Percentiles rank a stretch among this genome's conserved stretches.
phyloP scores from a whole-genome alignment of 2,888 invertebrate genomes.

The Apodemia mormo region DNA sequence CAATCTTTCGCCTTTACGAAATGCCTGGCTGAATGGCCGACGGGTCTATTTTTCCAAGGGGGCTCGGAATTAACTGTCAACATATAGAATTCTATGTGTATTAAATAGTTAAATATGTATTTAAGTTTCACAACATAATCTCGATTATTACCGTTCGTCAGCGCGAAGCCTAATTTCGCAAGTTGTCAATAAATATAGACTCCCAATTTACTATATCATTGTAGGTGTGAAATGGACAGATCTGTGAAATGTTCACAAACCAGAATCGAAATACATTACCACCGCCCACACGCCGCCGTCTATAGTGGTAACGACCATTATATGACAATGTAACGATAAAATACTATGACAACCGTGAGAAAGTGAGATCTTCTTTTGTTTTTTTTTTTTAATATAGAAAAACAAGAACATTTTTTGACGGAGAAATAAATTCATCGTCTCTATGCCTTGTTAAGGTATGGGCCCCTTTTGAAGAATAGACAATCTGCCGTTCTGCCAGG shows the following conservation, averaged over 20 bases:
- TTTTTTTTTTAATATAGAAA: not conserved
- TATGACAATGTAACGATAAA: constrained; percentile 2
- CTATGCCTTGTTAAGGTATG: too few species aligned
- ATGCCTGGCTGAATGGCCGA: too few species aligned
- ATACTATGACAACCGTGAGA: constrained; percentile 12
- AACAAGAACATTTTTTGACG: not conserved
- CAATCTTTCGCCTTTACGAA: too few species aligned
- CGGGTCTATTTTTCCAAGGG: too few species aligned
- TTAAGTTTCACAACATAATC: not conserved
- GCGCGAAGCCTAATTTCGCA: constrained; percentile 8
- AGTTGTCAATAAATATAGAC: constrained; percentile 4
- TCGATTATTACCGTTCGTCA: not conserved
- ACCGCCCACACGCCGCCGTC: constrained; percentile 31
- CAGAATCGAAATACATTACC: constrained; percentile 30
- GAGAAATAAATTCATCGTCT: not conserved
- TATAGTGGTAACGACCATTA: constrained; percentile 3
- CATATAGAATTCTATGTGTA: too few species aligned
- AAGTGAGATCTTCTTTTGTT: not conserved
- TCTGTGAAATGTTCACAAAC: constrained; percentile 37
- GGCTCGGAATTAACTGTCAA: too few species aligned
- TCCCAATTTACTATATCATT: constrained; percentile 22
- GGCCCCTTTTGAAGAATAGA: too few species aligned
- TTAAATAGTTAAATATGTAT: too few species aligned
- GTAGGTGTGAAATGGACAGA: constrained; percentile 40
- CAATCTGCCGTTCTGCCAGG: too few species aligned